Evolutionary conservation across 2,888 invertebrate genomes (phyloP).

Genomic region (Rhaphigaster nebulosa): DNA sequence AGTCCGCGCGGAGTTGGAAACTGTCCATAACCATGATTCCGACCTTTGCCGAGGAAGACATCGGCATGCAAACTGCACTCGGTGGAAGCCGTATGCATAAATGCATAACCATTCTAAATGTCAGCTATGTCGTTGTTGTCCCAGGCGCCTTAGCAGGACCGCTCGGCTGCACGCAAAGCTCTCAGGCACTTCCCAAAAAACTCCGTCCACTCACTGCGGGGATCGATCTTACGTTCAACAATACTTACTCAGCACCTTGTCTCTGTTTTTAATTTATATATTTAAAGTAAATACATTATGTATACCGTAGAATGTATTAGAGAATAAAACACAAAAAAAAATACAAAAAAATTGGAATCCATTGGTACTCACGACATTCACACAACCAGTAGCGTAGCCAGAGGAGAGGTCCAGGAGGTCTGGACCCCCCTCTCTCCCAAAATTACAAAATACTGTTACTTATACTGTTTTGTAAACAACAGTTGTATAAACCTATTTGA

Average conservation of each 20-base stretch:
- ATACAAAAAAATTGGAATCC: too few species aligned
- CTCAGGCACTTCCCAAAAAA: background rate
- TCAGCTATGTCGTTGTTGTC: background rate
- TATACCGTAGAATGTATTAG: too few species aligned
- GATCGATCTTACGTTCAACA: background rate
- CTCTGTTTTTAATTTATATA: too few species aligned
- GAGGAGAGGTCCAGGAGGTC: too few species aligned
- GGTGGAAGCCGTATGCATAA: conserved; percentile 12
- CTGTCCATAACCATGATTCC: conserved; percentile 32
- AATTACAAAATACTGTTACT: too few species aligned
- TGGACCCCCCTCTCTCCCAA: too few species aligned
- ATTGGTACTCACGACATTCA: too few species aligned
- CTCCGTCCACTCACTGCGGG: background rate
- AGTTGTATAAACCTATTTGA: too few species aligned
- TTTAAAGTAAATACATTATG: too few species aligned
- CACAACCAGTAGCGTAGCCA: too few species aligned
- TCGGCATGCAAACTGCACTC: conserved; percentile 29
- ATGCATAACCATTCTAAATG: conserved; percentile 42
- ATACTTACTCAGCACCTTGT: background rate
- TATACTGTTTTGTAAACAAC: too few species aligned
- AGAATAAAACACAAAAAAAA: too few species aligned
- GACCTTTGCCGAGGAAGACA: conserved; percentile 44
- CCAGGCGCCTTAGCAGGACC: background rate
- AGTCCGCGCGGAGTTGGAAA: background rate
- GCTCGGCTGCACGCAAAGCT: conserved; percentile 7